These are phyloP conservation scores for Papilio xuthus DNA, from an alignment of 1,140 invertebrate species.

Conservation along the genomic window DNA sequence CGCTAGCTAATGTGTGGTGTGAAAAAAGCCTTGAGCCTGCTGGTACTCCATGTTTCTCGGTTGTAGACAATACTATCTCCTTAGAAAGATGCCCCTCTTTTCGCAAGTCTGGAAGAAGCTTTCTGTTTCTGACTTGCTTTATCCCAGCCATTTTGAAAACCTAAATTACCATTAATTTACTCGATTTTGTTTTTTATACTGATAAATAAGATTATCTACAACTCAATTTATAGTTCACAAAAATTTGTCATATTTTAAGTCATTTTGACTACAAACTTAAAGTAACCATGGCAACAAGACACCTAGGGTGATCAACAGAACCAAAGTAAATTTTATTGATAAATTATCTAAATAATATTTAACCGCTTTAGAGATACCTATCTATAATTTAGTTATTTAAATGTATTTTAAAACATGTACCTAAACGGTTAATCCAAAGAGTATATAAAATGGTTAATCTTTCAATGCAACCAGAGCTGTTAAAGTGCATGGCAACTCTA, in stretches of 20 bases:
- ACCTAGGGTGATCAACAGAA: too few relatives aligned
- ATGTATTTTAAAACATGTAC: neutral
- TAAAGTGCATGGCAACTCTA: neutral
- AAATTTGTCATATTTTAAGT: slow-evolving; percentile 10
- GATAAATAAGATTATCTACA: neutral
- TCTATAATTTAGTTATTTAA: neutral
- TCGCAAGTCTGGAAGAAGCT: slow-evolving; percentile 80
- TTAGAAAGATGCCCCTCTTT: slow-evolving; percentile 82
- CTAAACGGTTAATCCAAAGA: too few relatives aligned
- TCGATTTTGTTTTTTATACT: slow-evolving; percentile 25
- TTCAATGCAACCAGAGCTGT: neutral
- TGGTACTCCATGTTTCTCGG: slow-evolving; percentile 64
- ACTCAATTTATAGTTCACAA: slow-evolving; percentile 11
- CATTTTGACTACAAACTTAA: slow-evolving; percentile 13
- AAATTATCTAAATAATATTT: neutral
- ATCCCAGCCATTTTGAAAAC: slow-evolving; percentile 53
- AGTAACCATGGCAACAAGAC: slow-evolving; percentile 32
- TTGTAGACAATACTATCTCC: slow-evolving; percentile 74
- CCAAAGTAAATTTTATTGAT: neutral
- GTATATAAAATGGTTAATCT: too few relatives aligned
- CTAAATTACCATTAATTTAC: slow-evolving; percentile 36
- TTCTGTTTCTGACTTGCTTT: slow-evolving; percentile 79
- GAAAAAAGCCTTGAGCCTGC: slow-evolving; percentile 82
- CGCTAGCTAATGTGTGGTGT: slow-evolving; percentile 84
- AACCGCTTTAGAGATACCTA: neutral